Conservation (phyloP, 1,140 invertebrate species). For the Choristoneura fumiferana region DNA sequence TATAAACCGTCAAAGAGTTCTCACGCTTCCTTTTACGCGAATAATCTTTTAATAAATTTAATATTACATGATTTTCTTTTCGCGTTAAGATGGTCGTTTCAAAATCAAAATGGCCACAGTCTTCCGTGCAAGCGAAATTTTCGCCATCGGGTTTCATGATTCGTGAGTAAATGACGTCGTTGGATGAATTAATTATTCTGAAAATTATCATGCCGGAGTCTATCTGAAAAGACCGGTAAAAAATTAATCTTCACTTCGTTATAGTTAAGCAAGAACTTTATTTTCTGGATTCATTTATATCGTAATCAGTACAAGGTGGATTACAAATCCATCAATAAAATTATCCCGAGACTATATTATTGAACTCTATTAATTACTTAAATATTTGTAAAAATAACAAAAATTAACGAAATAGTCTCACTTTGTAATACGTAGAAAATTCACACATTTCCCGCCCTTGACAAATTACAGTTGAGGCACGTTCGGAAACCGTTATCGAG, state of each 20-base stretch:
- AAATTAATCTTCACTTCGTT: constrained; percentile 7
- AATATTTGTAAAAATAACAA: too few relatives aligned
- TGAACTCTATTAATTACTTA: too few relatives aligned
- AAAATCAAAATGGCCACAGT: constrained; percentile 35
- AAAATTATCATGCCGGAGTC: constrained; percentile 34
- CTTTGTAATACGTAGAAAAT: constrained; percentile 37
- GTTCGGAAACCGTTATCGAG: constrained; percentile 22
- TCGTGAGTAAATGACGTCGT: constrained; percentile 49
- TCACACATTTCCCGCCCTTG: constrained; percentile 41
- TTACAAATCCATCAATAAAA: too few relatives aligned
- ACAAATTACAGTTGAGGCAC: constrained; percentile 33
- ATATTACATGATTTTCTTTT: constrained; percentile 25
- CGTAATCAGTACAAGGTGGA: too few relatives aligned
- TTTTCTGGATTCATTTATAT: too few relatives aligned
- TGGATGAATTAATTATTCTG: constrained; percentile 43
- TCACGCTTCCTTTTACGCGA: constrained; percentile 27
- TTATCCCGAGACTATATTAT: too few relatives aligned
- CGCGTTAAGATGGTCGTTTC: constrained; percentile 24
- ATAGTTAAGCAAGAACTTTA: neutral
- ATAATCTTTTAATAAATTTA: constrained; percentile 29
- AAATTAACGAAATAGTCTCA: constrained; percentile 12
- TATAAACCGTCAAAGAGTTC: neutral
- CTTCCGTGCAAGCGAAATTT: constrained; percentile 38
- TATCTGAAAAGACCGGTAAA: constrained; percentile 33
- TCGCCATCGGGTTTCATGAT: constrained; percentile 39